Base-by-base conservation (phyloP, 2,797 vertebrate species). In the Pseudomugil tenellus region DNA sequence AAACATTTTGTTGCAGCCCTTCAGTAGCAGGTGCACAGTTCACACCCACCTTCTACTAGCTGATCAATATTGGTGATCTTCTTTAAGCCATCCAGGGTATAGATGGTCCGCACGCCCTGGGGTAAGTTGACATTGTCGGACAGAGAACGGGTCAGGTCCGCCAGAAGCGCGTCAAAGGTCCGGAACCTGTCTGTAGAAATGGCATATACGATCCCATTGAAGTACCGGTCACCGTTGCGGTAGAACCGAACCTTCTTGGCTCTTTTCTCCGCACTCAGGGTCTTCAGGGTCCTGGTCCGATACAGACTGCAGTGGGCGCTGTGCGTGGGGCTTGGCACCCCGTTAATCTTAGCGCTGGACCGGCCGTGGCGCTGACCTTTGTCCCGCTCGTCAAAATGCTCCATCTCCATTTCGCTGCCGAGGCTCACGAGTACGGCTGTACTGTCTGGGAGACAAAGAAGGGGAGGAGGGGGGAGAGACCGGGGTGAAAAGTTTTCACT, bases 201-300 rank as follows among this genome's bases (percentile, higher is more conserved):
- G 83, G 97, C 98, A 31, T 98, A 99, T 7, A 98, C 96, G 68
- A 98, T 96, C 64, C 97, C 98, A 88, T 98, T 96, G 91, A 98
- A 99, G 88, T 99, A 99, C 0, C 96, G 95, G 88, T 99, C 98
- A 29, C 98, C 97, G 0, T 99, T 99, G 57, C 97, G 96, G 84
- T 98, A 99, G 92, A 99, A 98, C 41, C 97, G 96, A 26, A 99
- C 97, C 79, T 99, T 99, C 93, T 96, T 98, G 77, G 98, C 98
- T 67, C 96, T 95, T 84, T 98, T 99, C 92, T 99, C 97, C 0
- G 94, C 94, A 67, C 95, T 98, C 76, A 99, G 95, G 1, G 96
- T 94, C 89, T 97, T 96, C 70, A 99, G 94, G n/a, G 97, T 99
- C 19, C 97, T 96, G 78, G 96, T 97, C 72, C 96, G 93, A 85